These are phyloP conservation scores for Podabrus alpinus DNA, from an alignment of 2,888 invertebrate genomes.

Conservation along the genomic window DNA sequence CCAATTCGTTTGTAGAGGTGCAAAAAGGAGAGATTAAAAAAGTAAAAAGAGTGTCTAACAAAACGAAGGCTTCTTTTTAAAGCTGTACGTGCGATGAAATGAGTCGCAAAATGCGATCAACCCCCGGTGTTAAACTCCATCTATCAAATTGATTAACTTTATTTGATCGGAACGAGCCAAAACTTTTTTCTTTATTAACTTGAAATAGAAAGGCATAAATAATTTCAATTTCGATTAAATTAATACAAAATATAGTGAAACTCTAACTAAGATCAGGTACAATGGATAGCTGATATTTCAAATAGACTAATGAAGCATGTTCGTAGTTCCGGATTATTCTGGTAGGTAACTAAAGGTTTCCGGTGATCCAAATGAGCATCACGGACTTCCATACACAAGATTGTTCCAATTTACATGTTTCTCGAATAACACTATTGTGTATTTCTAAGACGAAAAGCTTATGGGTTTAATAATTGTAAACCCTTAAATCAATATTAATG, in stretches of 20 bases:
- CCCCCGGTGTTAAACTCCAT: not conserved
- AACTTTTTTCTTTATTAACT: not conserved
- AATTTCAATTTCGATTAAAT: not conserved
- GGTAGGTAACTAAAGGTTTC: constrained; percentile 27
- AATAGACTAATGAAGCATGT: constrained; percentile 28
- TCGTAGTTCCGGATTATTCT: constrained; percentile 19
- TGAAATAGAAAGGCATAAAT: not conserved
- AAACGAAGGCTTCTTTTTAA: constrained; percentile 13
- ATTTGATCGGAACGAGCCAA: constrained; percentile 2
- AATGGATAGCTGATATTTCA: constrained; percentile 25
- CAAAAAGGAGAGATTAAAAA: constrained; percentile 11
- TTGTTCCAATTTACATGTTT: constrained; percentile 7
- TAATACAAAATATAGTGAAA: not conserved
- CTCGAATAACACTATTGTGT: constrained; percentile 1
- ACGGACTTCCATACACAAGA: constrained; percentile 7
- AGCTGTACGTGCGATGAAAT: constrained; percentile 16
- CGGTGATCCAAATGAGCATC: constrained; percentile 23
- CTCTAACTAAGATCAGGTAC: constrained; percentile 1
- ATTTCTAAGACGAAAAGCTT: constrained; percentile 9
- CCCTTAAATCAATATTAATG: constrained; percentile 18
- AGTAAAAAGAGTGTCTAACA: constrained; percentile 15
- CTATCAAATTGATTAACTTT: constrained; percentile 20
- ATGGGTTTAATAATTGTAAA: not conserved
- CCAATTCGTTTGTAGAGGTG: constrained; percentile 16
- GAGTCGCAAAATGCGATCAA: constrained; percentile 12